A percentile compares a stretch with the other conserved stretches of the same genome.
These are phyloP conservation scores for Diarsia mendica DNA, from an alignment of 2,888 invertebrate species.

Conservation along the genomic window DNA sequence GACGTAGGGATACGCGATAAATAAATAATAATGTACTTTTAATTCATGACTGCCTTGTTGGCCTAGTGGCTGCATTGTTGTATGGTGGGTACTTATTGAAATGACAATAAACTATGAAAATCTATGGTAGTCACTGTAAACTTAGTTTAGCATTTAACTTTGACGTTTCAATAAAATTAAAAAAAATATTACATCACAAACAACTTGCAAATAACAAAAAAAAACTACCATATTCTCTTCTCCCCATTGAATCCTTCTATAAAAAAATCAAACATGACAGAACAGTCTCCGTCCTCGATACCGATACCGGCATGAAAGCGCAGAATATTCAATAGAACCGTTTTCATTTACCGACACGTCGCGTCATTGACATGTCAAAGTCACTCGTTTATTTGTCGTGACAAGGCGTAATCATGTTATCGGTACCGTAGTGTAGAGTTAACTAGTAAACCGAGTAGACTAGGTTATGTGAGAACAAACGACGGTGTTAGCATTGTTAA, in stretches of 20 bases:
- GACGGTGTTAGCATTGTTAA: neutral
- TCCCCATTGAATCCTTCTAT: neutral
- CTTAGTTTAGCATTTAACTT: neutral
- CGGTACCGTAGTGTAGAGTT: neutral
- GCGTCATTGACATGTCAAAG: conserved; percentile 38
- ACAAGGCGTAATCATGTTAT: conserved; percentile 24
- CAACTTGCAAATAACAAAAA: neutral
- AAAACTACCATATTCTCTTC: neutral
- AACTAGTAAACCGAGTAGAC: neutral
- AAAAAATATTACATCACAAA: neutral
- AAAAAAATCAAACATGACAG: conserved; percentile 13
- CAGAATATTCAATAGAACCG: conserved; percentile 35
- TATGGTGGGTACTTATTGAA: no score
- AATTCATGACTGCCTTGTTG: neutral
- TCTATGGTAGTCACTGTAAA: no score
- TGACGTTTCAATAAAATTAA: neutral
- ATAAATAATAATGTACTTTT: conserved; percentile 19
- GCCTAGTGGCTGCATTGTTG: no score
- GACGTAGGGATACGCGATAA: neutral
- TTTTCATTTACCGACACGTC: conserved; percentile 42
- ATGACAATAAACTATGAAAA: no score
- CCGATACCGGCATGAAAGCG: conserved; percentile 26
- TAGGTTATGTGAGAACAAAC: neutral
- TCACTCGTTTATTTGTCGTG: conserved; percentile 42
- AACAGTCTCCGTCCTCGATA: conserved; percentile 9